Conservation (phyloP, 2,888 invertebrate genomes). For the Eupithecia vulgata region DNA sequence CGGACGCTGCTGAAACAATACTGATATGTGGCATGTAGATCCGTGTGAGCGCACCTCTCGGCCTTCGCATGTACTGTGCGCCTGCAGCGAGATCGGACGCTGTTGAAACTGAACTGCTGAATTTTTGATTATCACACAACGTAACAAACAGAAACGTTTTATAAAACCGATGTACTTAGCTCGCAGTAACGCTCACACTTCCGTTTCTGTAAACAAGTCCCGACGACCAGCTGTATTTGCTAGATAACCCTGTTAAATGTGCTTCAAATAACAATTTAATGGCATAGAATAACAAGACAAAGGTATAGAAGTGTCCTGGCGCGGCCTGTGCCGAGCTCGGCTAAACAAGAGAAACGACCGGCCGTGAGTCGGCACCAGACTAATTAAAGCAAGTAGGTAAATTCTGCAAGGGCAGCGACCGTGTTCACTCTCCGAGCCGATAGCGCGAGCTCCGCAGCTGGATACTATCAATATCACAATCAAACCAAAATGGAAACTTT, state of each 20-base stretch:
- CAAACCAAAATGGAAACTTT: background rate
- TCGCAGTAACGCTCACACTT: background rate
- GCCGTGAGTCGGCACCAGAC: constrained; percentile 75
- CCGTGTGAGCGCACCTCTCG: no score
- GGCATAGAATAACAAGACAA: background rate
- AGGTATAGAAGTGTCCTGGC: background rate
- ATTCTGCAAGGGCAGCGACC: constrained; percentile 64
- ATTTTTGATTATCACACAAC: no score
- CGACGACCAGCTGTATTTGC: constrained; percentile 3
- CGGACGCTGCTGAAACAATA: no score
- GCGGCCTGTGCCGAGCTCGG: constrained; percentile 78
- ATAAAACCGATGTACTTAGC: background rate
- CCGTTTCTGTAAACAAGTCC: background rate
- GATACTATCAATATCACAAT: background rate
- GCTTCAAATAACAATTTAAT: constrained; percentile 8
- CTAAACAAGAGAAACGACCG: constrained; percentile 82
- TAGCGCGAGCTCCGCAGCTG: constrained; percentile 5
- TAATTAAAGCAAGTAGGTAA: constrained; percentile 82
- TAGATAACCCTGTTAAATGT: constrained; percentile 1
- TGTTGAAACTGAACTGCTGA: no score
- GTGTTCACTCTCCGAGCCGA: constrained; percentile 53
- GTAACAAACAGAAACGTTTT: background rate
- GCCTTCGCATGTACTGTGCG: no score
- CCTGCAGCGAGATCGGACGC: no score
- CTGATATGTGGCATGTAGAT: no score